Evolutionary conservation across 1,140 invertebrate genomes (phyloP), one percentile per base, ranked within the genome.

Genomic region (Brachystomella parvula): DNA sequence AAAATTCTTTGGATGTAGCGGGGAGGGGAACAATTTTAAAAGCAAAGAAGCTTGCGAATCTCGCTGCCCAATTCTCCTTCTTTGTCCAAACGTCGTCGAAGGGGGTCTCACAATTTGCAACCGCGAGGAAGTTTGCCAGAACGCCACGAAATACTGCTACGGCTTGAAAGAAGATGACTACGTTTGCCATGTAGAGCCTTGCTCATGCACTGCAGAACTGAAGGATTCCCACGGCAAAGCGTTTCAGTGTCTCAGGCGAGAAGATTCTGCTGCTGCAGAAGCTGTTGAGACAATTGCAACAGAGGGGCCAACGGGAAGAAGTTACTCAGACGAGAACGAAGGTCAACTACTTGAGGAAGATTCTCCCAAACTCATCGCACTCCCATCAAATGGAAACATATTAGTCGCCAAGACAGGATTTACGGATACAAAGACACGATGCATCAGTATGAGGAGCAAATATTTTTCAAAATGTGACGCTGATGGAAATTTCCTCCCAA

Each of bases 401-500:
- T 15, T 21, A 47, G 44, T 15, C 44, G 53, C 12, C 12, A 44
- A n/a, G n/a, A 9, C 39, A 12, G 39, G 39, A 44, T n/a, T 44
- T n/a, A 9, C 9, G 39, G 39, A 44, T 17, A 62, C 78, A 6
- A 75, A 73, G 2, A 86, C 85, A 0, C 79, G 87, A 1, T 89
- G 88, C 71, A 78, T 83, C 47, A 80, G 83, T 0, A 81, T 88
- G 73, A 47, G 67, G 9, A 30, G 72, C 24, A 33, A 47, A 2
- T 83, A 83, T 17, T 77, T 82, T 1, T 81, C 83, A 0, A 80
- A 79, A 62, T 88, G 87, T 71, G 86, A 88, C 71, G 78, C 78
- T 39, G 76, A 82, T 39, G 88, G 89, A 1, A 69, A 71, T 71
- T 91, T 90, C 75, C 79, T 84, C 1, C 83, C 89, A 0, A 85